phyloP scores from a whole-genome alignment of 2,113 vertebrate genomes.

The Empidonax traillii region DNA sequence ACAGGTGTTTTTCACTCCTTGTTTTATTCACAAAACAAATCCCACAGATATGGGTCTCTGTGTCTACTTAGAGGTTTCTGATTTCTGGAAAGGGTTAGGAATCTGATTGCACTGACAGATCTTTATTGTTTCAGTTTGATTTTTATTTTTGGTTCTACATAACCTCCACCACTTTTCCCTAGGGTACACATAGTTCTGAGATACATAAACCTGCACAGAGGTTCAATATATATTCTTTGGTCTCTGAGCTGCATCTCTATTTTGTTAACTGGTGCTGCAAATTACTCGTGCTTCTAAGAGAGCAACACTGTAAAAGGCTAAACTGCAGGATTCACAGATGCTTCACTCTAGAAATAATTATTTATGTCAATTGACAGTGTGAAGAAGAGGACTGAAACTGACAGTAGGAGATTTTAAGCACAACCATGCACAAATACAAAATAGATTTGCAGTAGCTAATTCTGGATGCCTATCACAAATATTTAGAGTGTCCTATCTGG shows the following conservation, averaged over 20 bases:
- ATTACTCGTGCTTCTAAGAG: background rate
- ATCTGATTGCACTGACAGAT: background rate
- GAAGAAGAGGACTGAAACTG: background rate
- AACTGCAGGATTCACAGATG: background rate
- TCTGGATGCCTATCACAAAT: background rate
- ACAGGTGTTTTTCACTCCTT: background rate
- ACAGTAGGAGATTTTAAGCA: background rate
- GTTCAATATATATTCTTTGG: background rate
- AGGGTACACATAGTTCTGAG: background rate
- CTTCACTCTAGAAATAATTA: background rate
- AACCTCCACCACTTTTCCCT: background rate
- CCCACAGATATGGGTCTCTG: background rate
- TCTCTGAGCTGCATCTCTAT: background rate
- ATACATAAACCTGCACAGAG: rapidly evolving
- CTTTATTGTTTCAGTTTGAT: background rate
- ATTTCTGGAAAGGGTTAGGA: background rate
- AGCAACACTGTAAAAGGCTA: background rate
- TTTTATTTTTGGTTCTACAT: background rate
- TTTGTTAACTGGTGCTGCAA: background rate
- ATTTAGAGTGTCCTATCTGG: background rate
- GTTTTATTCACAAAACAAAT: background rate
- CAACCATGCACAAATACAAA: background rate
- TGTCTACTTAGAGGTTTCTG: background rate
- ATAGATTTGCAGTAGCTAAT: background rate
- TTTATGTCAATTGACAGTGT: background rate